Evolutionary conservation across 2,113 vertebrate genomes (phyloP).

Genomic region (Toxotes jaculatrix): DNA sequence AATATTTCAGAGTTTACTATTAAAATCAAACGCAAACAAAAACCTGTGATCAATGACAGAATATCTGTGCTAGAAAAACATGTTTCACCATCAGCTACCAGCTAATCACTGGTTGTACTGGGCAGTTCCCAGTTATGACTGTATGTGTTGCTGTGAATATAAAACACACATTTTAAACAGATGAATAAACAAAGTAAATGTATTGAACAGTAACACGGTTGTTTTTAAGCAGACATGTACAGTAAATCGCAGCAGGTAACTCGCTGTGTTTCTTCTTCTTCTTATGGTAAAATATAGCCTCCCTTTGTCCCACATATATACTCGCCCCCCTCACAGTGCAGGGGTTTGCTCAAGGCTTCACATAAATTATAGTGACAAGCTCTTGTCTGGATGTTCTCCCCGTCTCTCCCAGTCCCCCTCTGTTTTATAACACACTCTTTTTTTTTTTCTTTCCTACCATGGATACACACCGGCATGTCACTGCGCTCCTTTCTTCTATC

Average conservation of each 20-base stretch:
- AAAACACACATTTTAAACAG: neutral
- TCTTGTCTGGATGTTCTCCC: constrained; percentile 43
- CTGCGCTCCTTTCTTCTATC: constrained; percentile 6
- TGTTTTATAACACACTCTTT: constrained; percentile 23
- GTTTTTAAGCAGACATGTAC: neutral
- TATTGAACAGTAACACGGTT: neutral
- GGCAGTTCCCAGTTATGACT: neutral
- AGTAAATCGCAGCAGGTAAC: constrained; percentile 41
- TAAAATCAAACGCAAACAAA: too few species aligned
- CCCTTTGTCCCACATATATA: constrained; percentile 35
- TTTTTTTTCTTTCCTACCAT: constrained; percentile 13
- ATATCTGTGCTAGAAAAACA: too few species aligned
- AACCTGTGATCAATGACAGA: too few species aligned
- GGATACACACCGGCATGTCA: constrained; percentile 48
- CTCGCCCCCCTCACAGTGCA: neutral
- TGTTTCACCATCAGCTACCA: too few species aligned
- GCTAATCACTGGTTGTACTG: neutral
- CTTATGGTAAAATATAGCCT: constrained; percentile 27
- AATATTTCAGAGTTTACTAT: too few species aligned
- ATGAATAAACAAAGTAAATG: too few species aligned
- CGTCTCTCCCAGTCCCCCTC: constrained; percentile 30
- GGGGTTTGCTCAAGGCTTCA: constrained; percentile 60
- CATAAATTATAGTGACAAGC: constrained; percentile 69
- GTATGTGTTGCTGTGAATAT: neutral
- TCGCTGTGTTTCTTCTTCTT: neutral